Evolutionary conservation across 1,140 invertebrate species (phyloP), one percentile per base, ranked within the genome.

Genomic region (Diabrotica undecimpunctata): DNA sequence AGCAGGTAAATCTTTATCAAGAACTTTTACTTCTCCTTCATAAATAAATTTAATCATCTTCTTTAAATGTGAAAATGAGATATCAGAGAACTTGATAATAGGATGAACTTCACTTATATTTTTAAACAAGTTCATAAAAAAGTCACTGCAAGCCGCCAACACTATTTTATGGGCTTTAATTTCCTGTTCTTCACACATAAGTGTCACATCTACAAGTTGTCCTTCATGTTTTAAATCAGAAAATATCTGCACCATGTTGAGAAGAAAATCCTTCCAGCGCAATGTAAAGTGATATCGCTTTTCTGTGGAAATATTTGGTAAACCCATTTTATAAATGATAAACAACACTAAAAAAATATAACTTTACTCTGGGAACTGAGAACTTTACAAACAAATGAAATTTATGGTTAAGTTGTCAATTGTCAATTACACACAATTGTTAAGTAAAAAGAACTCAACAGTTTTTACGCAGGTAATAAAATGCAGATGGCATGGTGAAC

Each of bases 81-180:
- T 79, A 25, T 80, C 81, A 66, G 82, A 82, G 64, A 85, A 74
- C 53, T 84, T 81, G 51, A 85, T 81, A 50, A 84, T 70, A 12
- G 83, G 82, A 75, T 85, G 80, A 63, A 74, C 75, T 54, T 78
- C 51, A n/a, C 6, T 46, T 3, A n/a, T 46, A n/a, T 4, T 46
- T 10, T 4, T 46, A n/a, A 46, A 46, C 6, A 46, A 46, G n/a
- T 46, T n/a, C 41, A 46, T 46, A 74, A 86, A 86, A 72, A 85
- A 85, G 11, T 81, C 79, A 65, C 83, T 85, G 66, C 83, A 85
- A 25, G 85, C 84, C n/a, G 83, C 81, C 36, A 86, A 76, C 51
- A 86, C 80, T 68, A 86, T 78, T 74, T 83, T 83, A 70, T 86
- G 85, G 7, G 84, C 84, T 72, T 83, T 84, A 10, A 86, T 72